Evolutionary conservation across 2,113 vertebrate genomes (phyloP), one percentile per base, ranked within the genome.

Genomic region (Nyctibius bracteatus): DNA sequence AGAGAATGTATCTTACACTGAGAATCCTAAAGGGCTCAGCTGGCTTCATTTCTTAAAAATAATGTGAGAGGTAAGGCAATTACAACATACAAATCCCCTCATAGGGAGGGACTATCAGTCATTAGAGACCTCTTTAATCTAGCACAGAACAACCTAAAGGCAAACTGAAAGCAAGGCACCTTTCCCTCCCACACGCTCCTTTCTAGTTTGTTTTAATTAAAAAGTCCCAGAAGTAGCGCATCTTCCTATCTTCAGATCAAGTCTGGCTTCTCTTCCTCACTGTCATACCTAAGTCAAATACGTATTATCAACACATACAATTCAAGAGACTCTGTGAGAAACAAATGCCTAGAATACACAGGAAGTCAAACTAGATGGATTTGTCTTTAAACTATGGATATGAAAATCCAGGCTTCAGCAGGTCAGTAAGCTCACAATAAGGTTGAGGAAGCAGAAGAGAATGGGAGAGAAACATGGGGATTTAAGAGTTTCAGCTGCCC

Each of bases 91-190:
- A 81, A 63, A 72, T 30, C 24, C 18, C 65, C 28, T 82, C 91
- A 85, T 21, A 87, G 78, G 81, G 39, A 94, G 52, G 14, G 25
- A 67, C 77, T 74, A 94, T 71, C 80, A 66, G 25, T 73, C 86
- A 70, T 71, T 63, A 87, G 27, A 84, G 61, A 57, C 57, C 73
- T 92, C 84, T 95, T 83, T 95, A 84, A 94, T 91, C 77, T 67
- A 92, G 91, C 39, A 82, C 22, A 57, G 71, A 88, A 74, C 18
- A 81, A 93, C 83, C 84, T 81, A 62, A 92, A 96, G 83, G 93
- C 80, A 95, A 94, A 88, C 21, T 35, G 65, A 55, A 86, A 88
- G 37, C 30, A 83, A 73, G 37, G 28, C 35, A 86, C 16, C 33
- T 62, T 70, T 58, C 37, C 63, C 80, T 81, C 88, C 94, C 83